phyloP scores from a whole-genome alignment of 2,888 invertebrate genomes.

The Perizoma affinitatum region DNA sequence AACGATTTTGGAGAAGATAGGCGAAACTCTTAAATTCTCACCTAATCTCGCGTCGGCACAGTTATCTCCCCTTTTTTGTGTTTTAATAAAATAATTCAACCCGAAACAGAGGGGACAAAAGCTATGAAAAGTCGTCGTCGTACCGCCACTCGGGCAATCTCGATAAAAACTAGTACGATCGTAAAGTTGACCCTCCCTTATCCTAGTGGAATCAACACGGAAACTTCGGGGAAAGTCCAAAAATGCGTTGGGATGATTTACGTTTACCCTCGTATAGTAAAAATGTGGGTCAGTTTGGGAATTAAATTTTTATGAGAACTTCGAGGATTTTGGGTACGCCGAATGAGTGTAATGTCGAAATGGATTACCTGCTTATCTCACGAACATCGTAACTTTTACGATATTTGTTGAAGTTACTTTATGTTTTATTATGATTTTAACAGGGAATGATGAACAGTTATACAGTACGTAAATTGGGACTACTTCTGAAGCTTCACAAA shows the following conservation, averaged over 20 bases:
- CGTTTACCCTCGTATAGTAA: slow-evolving; percentile 60
- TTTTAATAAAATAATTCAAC: slow-evolving; percentile 72
- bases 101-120: slow-evolving; percentile 65
- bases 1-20: slow-evolving; percentile 53
- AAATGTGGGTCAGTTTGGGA: slow-evolving; percentile 67
- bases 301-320: slow-evolving; percentile 69
- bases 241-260: slow-evolving; percentile 65
- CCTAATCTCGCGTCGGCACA: slow-evolving; percentile 60
- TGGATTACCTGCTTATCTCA: slow-evolving; percentile 56
- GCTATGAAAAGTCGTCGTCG: slow-evolving; percentile 62
- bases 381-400: slow-evolving; percentile 50
- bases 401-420: slow-evolving; percentile 45
- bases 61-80: slow-evolving; percentile 59
- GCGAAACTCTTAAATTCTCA: slow-evolving; percentile 66
- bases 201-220: slow-evolving; percentile 70
- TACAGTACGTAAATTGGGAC: slow-evolving; percentile 1
- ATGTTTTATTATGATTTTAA: slow-evolving; percentile 43
- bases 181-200: slow-evolving; percentile 77
- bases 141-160: slow-evolving; percentile 59
- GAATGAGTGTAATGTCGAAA: slow-evolving; percentile 47
- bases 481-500: neutral
- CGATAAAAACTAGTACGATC: slow-evolving; percentile 75
- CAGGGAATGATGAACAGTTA: slow-evolving; percentile 28
- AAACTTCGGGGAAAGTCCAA: slow-evolving; percentile 53
- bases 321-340: slow-evolving; percentile 44